Evolutionary conservation across 2,797 vertebrate genomes (phyloP).

Genomic region (Zenarchopterus dispar): DNA sequence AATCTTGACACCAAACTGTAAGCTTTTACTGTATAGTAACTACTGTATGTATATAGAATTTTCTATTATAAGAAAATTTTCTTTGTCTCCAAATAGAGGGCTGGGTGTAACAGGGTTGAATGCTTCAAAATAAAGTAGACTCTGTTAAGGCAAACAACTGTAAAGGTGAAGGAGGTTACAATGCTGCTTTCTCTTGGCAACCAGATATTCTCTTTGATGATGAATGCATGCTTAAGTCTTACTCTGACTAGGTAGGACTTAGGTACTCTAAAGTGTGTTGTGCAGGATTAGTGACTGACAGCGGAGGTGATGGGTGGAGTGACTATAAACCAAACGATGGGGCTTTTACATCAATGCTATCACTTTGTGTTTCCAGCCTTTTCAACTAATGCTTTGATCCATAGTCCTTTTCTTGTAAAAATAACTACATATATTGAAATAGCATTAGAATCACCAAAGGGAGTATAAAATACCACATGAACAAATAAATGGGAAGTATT

Average conservation of each 20-base stretch:
- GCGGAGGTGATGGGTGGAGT: conserved; percentile 29
- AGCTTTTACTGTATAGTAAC: too few relatives aligned
- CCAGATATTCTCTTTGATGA: conserved; percentile 47
- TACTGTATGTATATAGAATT: too few relatives aligned
- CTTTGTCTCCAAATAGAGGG: too few relatives aligned
- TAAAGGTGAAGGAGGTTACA: conserved; percentile 19
- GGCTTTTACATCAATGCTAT: conserved; percentile 30
- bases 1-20: too few relatives aligned
- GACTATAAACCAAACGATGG: conserved; percentile 29
- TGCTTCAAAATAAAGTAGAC: conserved; percentile 11
- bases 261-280: conserved; percentile 30
- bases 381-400: conserved; percentile 20
- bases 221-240: conserved; percentile 25
- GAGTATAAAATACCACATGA: conserved; percentile 1
- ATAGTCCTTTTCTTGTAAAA: neutral
- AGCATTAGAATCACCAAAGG: conserved; percentile 27
- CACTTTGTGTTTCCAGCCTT: conserved; percentile 13
- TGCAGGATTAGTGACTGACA: conserved; percentile 39
- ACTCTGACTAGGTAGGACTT: conserved; percentile 41
- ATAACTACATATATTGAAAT: neutral
- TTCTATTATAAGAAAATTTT: too few relatives aligned
- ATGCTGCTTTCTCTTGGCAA: neutral
- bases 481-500: conserved; percentile 1
- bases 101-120: conserved; percentile 15
- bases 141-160: conserved; percentile 13